Percentiles rank a stretch among this genome's conserved stretches.
Evolutionary conservation across 2,888 invertebrate species (phyloP).

Genomic region (Amitus sp.): DNA sequence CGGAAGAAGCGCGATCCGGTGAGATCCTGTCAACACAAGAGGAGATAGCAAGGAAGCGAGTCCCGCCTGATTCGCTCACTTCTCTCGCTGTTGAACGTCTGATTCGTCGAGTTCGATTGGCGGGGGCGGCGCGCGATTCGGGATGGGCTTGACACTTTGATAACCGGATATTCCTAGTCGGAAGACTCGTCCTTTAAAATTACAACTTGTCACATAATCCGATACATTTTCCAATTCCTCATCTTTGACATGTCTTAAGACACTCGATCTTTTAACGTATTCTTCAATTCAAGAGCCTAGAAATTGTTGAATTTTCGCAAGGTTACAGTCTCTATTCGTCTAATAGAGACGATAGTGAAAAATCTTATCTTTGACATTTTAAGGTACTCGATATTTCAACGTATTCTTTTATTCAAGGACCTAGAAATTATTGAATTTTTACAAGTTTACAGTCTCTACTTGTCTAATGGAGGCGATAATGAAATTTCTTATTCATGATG

Average conservation of each 20-base stretch:
- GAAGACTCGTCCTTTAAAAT: too few relatives aligned
- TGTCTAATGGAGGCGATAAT: neutral
- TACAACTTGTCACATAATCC: too few relatives aligned
- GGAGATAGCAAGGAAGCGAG: conserved; percentile 42
- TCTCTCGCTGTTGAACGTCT: conserved; percentile 56
- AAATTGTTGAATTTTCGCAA: too few relatives aligned
- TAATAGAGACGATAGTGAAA: neutral
- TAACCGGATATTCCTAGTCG: too few relatives aligned
- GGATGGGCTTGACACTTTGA: conserved; percentile 56
- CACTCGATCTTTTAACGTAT: too few relatives aligned
- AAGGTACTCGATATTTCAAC: too few relatives aligned
- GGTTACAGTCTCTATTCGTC: neutral
- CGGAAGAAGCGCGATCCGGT: conserved; percentile 5
- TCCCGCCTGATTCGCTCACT: conserved; percentile 60
- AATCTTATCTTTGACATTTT: too few relatives aligned
- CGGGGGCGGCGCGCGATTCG: conserved; percentile 62
- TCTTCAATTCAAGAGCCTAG: too few relatives aligned
- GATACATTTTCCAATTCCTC: too few relatives aligned
- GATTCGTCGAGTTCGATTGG: conserved; percentile 61
- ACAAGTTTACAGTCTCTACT: neutral
- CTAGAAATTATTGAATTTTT: too few relatives aligned
- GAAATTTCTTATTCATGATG: conserved; percentile 47
- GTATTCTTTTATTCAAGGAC: too few relatives aligned
- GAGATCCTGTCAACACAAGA: conserved; percentile 20
- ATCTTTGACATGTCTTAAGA: too few relatives aligned